Evolutionary conservation across 2,797 vertebrate species (phyloP).

Genomic region (Iguana delicatissima): DNA sequence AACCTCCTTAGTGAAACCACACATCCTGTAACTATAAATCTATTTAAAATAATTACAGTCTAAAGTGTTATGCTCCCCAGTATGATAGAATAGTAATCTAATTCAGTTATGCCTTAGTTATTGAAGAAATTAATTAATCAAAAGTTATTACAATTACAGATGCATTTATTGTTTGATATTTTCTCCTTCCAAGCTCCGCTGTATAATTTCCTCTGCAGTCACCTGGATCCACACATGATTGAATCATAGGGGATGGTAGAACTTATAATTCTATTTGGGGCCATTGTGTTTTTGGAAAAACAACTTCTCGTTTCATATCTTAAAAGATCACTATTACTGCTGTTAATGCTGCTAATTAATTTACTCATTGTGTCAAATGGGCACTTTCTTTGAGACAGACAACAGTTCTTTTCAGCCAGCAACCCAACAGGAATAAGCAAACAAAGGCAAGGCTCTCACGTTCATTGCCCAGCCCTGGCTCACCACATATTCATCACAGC

Average conservation of each 20-base stretch:
- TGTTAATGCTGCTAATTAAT: neutral
- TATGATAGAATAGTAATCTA: too few relatives aligned
- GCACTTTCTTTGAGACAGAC: neutral
- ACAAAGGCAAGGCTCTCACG: too few relatives aligned
- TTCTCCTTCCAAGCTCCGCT: neutral
- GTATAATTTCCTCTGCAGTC: neutral
- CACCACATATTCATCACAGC: neutral
- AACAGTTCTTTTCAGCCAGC: neutral
- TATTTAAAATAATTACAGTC: neutral
- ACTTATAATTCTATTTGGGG: too few relatives aligned
- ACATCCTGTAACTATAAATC: neutral
- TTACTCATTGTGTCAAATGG: neutral
- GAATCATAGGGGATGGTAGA: neutral
- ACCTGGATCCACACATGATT: neutral
- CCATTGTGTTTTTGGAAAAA: neutral
- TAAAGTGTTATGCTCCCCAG: too few relatives aligned
- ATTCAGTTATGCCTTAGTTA: too few relatives aligned
- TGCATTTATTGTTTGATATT: too few relatives aligned
- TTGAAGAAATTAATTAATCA: too few relatives aligned
- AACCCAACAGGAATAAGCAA: neutral
- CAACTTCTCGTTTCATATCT: too few relatives aligned
- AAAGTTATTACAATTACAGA: too few relatives aligned
- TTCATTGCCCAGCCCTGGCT: neutral
- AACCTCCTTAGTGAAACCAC: neutral
- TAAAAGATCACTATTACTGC: neutral